Base-by-base conservation (phyloP, 2,113 vertebrate genomes). In the Grantiella picta region DNA sequence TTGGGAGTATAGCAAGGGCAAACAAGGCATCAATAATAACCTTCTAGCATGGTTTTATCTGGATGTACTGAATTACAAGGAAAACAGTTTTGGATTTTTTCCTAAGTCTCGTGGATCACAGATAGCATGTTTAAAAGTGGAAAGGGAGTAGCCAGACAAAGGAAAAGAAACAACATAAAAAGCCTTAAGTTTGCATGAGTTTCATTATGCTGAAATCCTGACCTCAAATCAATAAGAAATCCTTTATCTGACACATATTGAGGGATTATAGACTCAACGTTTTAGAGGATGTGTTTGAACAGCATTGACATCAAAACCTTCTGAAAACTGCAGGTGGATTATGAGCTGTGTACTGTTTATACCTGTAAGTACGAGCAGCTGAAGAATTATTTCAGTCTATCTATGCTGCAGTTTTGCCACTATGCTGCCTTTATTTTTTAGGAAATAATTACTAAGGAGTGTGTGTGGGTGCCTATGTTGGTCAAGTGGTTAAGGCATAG, bases 21-120 rank as follows among this genome's bases (percentile, higher is more conserved):
- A 96, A 93, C 90, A 97, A 86, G 70, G 92, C 60, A 94, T 96
- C 93, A 95, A 14, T 92, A 93, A 95, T 96, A 96, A 96, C 93
- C 94, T 94, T 96, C 94, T 88, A 70, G 66, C 56, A 17, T 65
- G 82, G 71, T 92, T 94, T 96, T 95, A 94, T 81, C 75, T 93
- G 93, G 93, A 91, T 96, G 82, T 93, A 88, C 85, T 90, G 92
- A 96, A 94, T 94, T 94, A 94, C 87, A 95, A 78, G 59, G 76
- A 90, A 93, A 96, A 95, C 72, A 77, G 52, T 52, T 96, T 73
- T 31, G 85, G 94, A 92, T 95, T 93, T 95, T 95, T 95, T 64
- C 79, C 33, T 94, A 96, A 95, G 33, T 94, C 91, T 91, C 2
- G 6, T 36, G 94, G 92, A 95, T 95, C 87, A 95, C 59, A 90